phyloP scores from a whole-genome alignment of 2,888 invertebrate species.

The Unio delphinus region DNA sequence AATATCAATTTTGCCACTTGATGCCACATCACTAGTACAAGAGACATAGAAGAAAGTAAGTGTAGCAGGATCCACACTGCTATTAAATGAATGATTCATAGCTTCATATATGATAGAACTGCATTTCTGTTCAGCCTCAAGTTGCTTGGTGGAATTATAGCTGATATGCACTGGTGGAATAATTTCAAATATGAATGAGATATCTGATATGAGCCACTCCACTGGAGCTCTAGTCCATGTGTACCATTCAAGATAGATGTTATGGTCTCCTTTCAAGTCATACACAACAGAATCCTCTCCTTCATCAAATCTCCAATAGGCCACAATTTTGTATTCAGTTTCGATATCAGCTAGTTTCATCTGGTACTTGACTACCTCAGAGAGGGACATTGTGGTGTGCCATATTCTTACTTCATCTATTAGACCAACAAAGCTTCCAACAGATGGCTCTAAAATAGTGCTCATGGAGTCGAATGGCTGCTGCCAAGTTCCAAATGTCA shows the following conservation, averaged over 20 bases:
- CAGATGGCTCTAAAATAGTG: background rate
- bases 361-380: slow-evolving; percentile 15
- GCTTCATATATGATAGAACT: slow-evolving; percentile 11
- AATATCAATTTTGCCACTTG: slow-evolving; percentile 15
- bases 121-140: slow-evolving; percentile 17
- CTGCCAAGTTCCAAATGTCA: slow-evolving; percentile 21
- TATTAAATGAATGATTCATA: slow-evolving; percentile 6
- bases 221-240: slow-evolving; percentile 10
- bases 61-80: slow-evolving; percentile 1
- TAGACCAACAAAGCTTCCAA: slow-evolving; percentile 18
- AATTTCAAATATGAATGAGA: slow-evolving; percentile 6
- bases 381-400: slow-evolving; percentile 15
- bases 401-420: slow-evolving; percentile 41
- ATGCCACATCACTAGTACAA: slow-evolving; percentile 41
- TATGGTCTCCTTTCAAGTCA: slow-evolving; percentile 12
- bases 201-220: slow-evolving; percentile 24
- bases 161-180: slow-evolving; percentile 15
- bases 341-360: slow-evolving; percentile 1
- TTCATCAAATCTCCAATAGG: slow-evolving; percentile 37
- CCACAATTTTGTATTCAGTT: slow-evolving; percentile 11
- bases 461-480: background rate
- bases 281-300: slow-evolving; percentile 20
- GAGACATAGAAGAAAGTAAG: slow-evolving; percentile 28
- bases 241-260: slow-evolving; percentile 22
- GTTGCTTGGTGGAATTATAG: slow-evolving; percentile 8